These are phyloP conservation scores for Apis mellifera DNA, from an alignment of 1,140 invertebrate species.

Conservation along the genomic window DNA sequence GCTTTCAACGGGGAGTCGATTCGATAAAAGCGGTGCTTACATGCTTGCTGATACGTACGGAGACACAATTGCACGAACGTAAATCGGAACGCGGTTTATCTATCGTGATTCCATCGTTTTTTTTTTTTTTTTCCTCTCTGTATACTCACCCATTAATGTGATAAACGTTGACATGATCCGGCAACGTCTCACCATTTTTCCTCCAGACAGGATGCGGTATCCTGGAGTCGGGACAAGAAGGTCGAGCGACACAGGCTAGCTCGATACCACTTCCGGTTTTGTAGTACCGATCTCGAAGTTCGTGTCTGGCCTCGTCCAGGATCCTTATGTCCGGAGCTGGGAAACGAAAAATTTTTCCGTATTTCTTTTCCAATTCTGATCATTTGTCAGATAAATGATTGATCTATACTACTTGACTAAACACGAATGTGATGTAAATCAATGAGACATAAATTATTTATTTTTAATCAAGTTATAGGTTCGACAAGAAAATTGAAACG, in stretches of 20 bases:
- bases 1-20: not conserved
- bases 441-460: too few species aligned
- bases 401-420: too few species aligned
- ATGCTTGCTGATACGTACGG: not conserved
- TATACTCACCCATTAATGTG: conserved; percentile 77
- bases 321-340: conserved; percentile 79
- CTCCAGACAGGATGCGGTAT: conserved; percentile 77
- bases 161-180: conserved; percentile 76
- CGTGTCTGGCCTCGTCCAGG: conserved; percentile 77
- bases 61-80: not conserved
- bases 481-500: too few species aligned
- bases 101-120: conserved; percentile 25
- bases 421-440: too few species aligned
- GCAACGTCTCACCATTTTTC: conserved; percentile 75
- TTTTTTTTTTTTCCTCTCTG: conserved; percentile 16
- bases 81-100: conserved; percentile 34
- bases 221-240: conserved; percentile 69
- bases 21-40: conserved; percentile 8
- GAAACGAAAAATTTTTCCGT: conserved; percentile 10
- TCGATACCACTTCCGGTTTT: conserved; percentile 79
- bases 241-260: conserved; percentile 74
- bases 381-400: too few species aligned
- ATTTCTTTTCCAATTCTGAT: too few species aligned
- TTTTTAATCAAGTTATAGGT: too few species aligned
- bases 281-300: conserved; percentile 78